These are phyloP conservation scores for Tinea pellionella DNA, from an alignment of 2,888 invertebrate species.

Conservation along the genomic window DNA sequence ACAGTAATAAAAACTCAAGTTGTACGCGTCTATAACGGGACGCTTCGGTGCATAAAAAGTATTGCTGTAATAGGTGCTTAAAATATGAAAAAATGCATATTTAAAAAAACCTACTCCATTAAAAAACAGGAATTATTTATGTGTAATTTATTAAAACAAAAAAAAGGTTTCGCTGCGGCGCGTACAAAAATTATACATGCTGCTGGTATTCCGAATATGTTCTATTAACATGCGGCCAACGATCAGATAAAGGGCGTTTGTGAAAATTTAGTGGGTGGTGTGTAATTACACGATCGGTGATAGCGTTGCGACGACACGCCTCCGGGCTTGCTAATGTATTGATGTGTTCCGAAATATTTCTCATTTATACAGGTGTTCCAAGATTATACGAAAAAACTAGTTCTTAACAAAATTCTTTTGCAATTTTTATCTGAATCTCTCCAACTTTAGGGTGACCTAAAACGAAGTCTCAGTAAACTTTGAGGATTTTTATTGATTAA, in stretches of 20 bases:
- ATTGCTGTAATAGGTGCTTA: too few relatives aligned
- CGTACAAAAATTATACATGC: constrained; percentile 23
- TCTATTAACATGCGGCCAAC: constrained; percentile 52
- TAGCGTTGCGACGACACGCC: constrained; percentile 49
- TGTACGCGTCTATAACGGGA: too few relatives aligned
- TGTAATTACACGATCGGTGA: constrained; percentile 47
- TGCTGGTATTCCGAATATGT: constrained; percentile 47
- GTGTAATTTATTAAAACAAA: not conserved
- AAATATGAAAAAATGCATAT: not conserved
- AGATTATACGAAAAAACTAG: too few relatives aligned
- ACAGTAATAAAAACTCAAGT: too few relatives aligned
- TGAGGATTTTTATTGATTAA: too few relatives aligned
- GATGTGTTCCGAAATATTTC: not conserved
- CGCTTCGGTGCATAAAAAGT: too few relatives aligned
- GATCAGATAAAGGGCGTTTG: constrained; percentile 55
- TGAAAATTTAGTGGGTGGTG: constrained; percentile 57
- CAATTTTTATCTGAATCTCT: too few relatives aligned
- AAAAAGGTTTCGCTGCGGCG: not conserved
- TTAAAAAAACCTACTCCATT: not conserved
- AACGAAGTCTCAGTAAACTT: too few relatives aligned
- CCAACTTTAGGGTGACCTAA: too few relatives aligned
- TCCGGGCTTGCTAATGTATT: constrained; percentile 20
- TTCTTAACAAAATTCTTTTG: too few relatives aligned
- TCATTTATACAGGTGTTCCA: not conserved
- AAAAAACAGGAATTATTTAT: not conserved